Evolutionary conservation across 2,113 vertebrate genomes (phyloP), one percentile per base, ranked within the genome.

Genomic region (Agelaius tricolor): DNA sequence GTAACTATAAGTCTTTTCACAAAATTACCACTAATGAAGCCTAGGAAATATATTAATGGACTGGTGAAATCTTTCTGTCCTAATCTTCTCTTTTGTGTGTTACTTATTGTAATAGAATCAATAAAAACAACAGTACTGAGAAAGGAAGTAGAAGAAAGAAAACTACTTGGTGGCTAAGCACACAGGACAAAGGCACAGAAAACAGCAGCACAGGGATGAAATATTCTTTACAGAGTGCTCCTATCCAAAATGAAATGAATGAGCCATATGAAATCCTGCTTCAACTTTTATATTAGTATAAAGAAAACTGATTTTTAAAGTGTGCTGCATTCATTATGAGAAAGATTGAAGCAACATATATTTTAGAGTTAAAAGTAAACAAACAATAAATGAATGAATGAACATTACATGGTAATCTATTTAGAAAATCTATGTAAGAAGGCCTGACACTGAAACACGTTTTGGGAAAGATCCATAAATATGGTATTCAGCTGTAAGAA

Each of bases 111-210:
- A 94, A 90, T 43, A 97, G 93, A 97, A 97, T 79, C 94, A 96
- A 96, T 94, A 94, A 97, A 97, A 96, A 79, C 90, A 96, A 94
- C 84, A 87, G 49, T 96, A 96, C 71, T 86, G 83, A 92, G 89
- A 96, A 97, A 95, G 91, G 61, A 95, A 88, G 76, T 75, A 91
- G 67, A 84, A 95, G 80, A 96, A 97, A 95, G 95, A 96, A 97
- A 97, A 97, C 94, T 90, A 57, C 71, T 90, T 97, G 95, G 94
- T 95, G 94, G 94, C 82, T 92, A 95, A 97, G 95, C 86, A 97
- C 61, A 86, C 90, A 96, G 96, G 95, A 98, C 98, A 97, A 98
- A 92, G 92, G 89, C 88, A 97, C 88, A 94, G 97, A 97, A 97
- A 95, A 96, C 94, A 91, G 89, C 84, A 92, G 84, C 3, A 6